Percentiles rank a stretch among this genome's conserved stretches.
These are phyloP conservation scores for Aspidiotus destructor DNA, from an alignment of 2,888 invertebrate species.

Conservation along the genomic window DNA sequence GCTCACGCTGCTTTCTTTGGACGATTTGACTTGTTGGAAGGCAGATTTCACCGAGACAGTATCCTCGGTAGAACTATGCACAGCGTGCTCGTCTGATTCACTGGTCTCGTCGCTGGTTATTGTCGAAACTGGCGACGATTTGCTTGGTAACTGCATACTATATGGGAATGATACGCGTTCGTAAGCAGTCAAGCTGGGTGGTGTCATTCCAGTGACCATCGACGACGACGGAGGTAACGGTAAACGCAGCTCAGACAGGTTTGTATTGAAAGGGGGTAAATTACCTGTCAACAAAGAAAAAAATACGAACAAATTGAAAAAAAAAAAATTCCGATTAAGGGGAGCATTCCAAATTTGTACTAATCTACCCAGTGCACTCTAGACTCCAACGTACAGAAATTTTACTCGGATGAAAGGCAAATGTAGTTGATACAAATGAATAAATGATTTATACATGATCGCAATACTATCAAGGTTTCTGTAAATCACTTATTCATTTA, in stretches of 20 bases:
- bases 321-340: too few relatives aligned
- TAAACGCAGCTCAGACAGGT: slow-evolving; percentile 19
- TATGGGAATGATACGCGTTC: slow-evolving; percentile 11
- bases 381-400: too few relatives aligned
- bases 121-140: slow-evolving; percentile 27
- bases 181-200: slow-evolving; percentile 7
- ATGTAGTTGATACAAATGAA: too few relatives aligned
- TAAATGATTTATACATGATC: too few relatives aligned
- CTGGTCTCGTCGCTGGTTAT: slow-evolving; percentile 30
- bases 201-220: not conserved
- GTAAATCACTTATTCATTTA: too few relatives aligned
- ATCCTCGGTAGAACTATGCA: slow-evolving; percentile 17
- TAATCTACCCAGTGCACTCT: too few relatives aligned
- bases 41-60: slow-evolving; percentile 22
- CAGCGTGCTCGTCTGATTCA: slow-evolving; percentile 29
- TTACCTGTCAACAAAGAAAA: slow-evolving; percentile 15
- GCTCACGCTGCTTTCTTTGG: slow-evolving; percentile 13
- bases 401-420: too few relatives aligned
- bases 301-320: not conserved
- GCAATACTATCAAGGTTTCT: too few relatives aligned
- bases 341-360: too few relatives aligned
- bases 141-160: slow-evolving; percentile 13
- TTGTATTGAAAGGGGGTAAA: slow-evolving; percentile 12
- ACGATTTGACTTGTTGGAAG: slow-evolving; percentile 29
- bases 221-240: slow-evolving; percentile 22